phyloP scores from a whole-genome alignment of 2,888 invertebrate genomes.

The Drosophila longiperda region DNA sequence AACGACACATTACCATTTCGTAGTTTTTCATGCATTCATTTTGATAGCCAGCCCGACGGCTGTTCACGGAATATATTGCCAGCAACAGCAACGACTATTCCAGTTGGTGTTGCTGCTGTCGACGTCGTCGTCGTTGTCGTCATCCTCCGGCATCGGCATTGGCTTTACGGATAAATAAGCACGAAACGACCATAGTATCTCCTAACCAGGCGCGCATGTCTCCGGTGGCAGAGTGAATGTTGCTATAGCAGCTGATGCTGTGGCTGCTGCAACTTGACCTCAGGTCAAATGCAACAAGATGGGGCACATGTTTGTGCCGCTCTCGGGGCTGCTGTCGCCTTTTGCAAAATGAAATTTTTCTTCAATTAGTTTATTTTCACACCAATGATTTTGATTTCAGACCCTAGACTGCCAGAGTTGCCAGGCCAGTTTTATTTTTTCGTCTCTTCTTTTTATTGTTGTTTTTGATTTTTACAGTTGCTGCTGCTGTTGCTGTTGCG shows the following conservation, averaged over 20 bases:
- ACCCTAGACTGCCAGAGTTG: constrained; percentile 27
- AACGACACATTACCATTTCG: constrained; percentile 74
- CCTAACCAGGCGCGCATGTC: constrained; percentile 32
- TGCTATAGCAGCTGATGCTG: constrained; percentile 26
- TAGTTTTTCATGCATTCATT: constrained; percentile 79
- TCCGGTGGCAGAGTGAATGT: constrained; percentile 33
- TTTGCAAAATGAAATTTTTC: constrained; percentile 74
- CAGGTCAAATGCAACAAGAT: constrained; percentile 75
- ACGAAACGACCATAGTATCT: constrained; percentile 35
- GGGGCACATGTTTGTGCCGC: constrained; percentile 35
- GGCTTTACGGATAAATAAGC: constrained; percentile 70
- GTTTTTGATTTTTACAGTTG: constrained; percentile 5
- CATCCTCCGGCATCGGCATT: constrained; percentile 30
- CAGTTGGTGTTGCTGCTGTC: background rate
- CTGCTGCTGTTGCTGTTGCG: constrained; percentile 9
- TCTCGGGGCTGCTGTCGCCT: constrained; percentile 18
- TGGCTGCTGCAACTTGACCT: constrained; percentile 68
- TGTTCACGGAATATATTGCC: constrained; percentile 59
- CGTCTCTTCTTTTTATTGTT: constrained; percentile 14
- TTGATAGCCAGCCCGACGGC: constrained; percentile 62
- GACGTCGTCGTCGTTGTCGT: background rate
- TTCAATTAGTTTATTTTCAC: constrained; percentile 81
- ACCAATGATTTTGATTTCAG: constrained; percentile 77
- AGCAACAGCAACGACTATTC: constrained; percentile 10
- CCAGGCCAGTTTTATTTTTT: constrained; percentile 31